A percentile compares a stretch with the other conserved stretches of the same genome.
These are phyloP conservation scores for Malthinus flaveolus DNA, from an alignment of 2,888 invertebrate species.

Conservation along the genomic window DNA sequence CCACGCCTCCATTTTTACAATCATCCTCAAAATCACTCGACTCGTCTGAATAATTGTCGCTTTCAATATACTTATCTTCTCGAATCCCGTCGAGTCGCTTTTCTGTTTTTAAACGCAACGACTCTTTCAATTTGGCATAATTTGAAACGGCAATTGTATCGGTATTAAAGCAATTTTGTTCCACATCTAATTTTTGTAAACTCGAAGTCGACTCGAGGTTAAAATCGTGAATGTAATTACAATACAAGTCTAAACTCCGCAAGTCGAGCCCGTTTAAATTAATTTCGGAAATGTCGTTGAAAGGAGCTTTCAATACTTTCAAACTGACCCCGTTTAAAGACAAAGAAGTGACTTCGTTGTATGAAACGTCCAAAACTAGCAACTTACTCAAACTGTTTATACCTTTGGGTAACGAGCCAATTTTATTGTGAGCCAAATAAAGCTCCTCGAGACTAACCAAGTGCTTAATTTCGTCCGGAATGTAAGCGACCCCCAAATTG, in stretches of 20 bases:
- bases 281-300: constrained; percentile 17
- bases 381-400: constrained; percentile 35
- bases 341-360: constrained; percentile 18
- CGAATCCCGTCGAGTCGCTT: constrained; percentile 7
- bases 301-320: constrained; percentile 36
- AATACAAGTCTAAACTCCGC: constrained; percentile 17
- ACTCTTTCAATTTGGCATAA: constrained; percentile 13
- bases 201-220: constrained; percentile 7
- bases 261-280: constrained; percentile 6
- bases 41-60: neutral
- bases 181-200: constrained; percentile 24
- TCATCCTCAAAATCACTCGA: neutral
- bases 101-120: constrained; percentile 1
- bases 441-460: constrained; percentile 40
- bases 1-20: neutral
- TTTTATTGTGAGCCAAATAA: constrained; percentile 35
- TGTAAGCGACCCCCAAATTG: constrained; percentile 35
- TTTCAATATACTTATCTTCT: constrained; percentile 2
- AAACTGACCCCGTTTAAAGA: constrained; percentile 25
- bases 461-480: constrained; percentile 41
- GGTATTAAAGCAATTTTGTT: constrained; percentile 25
- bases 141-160: neutral
- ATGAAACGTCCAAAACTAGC: constrained; percentile 26
- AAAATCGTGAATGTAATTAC: constrained; percentile 14
- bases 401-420: constrained; percentile 39